phyloP scores from a whole-genome alignment of 2,113 vertebrate genomes.

The Glaucidium brasilianum region DNA sequence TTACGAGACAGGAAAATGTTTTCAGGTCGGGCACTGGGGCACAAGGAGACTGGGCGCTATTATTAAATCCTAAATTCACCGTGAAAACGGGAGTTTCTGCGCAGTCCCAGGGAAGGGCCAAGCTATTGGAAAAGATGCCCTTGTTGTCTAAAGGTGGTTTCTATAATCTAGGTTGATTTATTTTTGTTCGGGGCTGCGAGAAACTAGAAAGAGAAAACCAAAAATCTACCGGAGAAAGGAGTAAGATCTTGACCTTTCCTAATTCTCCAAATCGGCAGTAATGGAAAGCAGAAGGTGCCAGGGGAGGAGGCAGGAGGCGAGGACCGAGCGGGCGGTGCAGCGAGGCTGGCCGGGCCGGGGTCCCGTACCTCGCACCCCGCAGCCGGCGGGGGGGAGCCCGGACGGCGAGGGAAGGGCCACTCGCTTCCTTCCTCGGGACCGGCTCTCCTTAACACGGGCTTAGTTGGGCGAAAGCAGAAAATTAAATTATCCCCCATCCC shows the following conservation, averaged over 20 bases:
- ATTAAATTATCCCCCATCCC: not conserved
- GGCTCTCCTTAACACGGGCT: not conserved
- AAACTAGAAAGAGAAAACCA: conserved; percentile 38
- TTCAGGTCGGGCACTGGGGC: not conserved
- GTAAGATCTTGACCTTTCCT: conserved; percentile 51
- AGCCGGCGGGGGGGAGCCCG: not conserved
- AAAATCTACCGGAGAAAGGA: conserved; percentile 19
- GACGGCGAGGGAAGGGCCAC: not conserved
- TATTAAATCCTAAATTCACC: conserved; percentile 49
- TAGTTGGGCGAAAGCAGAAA: not conserved
- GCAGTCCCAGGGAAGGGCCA: not conserved
- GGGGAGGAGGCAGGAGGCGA: not conserved
- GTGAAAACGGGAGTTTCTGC: not conserved
- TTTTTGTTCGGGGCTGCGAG: conserved; percentile 10
- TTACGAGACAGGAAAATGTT: not conserved
- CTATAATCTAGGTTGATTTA: conserved; percentile 23
- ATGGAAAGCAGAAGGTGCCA: conserved; percentile 52
- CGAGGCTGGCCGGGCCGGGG: not conserved
- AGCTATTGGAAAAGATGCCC: not conserved
- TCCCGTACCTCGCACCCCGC: not conserved
- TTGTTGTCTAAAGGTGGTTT: conserved; percentile 7
- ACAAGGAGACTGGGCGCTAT: not conserved
- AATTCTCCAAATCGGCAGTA: conserved; percentile 48
- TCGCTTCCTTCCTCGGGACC: not conserved
- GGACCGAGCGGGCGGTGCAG: not conserved